Evolutionary conservation across 2,888 invertebrate species (phyloP), one percentile per base, ranked within the genome.

Genomic region (Cosmorhoe ocellata): DNA sequence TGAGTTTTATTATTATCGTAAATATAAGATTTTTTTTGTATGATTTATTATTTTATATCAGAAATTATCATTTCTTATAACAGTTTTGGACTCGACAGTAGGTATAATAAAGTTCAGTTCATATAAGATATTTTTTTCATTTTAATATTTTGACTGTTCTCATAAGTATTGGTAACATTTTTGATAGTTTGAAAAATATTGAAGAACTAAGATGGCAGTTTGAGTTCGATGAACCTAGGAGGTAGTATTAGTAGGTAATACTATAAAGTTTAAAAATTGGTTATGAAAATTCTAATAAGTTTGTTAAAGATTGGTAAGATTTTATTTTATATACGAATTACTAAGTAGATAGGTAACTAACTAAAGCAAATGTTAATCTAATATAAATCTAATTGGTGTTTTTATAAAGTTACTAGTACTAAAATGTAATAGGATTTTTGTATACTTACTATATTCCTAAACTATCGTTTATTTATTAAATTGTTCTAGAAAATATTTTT

Each of bases 361-460:
- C 9, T 45, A 26, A 32, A 26, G 3, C 32, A 39, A 33, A 73
- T 53, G 37, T 63, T 31, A 13, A n/a, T 11, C 74, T 80, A 79
- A 58, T 56, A 57, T 66, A 58, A 68, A 74, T 64, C 81, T 85
- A 85, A 72, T 86, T 86, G 87, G 86, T 86, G 87, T 87, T 85
- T 81, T 78, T 74, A 73, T 76, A 71, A 18, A 70, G 70, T 74
- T 63, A 72, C 67, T 75, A 81, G 31, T 76, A 66, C 61, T 69
- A 76, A 76, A 73, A 46, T 54, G 63, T 66, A 56, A 74, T 74
- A 79, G 76, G 74, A 77, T 70, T 70, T 64, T 60, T 63, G 49
- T 50, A 43, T 30, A 47, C 41, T 45, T 45, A 24, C n/a, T 50
- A 45, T 9, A 37, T n/a, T n/a, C 9, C 37, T 32, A 27, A 30